Base-by-base conservation (phyloP, 2,888 invertebrate species). In the Bugula neritina region DNA sequence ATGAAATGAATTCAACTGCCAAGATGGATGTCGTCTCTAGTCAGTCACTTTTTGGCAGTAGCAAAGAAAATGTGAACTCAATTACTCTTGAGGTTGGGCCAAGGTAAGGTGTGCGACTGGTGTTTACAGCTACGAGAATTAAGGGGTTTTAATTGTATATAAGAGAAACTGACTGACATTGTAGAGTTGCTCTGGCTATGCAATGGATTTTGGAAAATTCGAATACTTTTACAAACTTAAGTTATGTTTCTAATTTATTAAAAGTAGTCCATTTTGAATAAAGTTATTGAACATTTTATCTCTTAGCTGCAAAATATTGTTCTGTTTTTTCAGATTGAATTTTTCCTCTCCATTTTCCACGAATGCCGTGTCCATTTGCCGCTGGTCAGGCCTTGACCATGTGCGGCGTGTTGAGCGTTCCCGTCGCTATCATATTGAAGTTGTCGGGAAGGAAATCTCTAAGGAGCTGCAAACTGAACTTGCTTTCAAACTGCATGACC, bases 281-380 rank as follows among this genome's bases (percentile, higher is more conserved):
- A n/a, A n/a, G n/a, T n/a, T n/a, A n/a, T n/a, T n/a, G n/a, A n/a
- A n/a, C n/a, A n/a, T n/a, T n/a, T n/a, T n/a, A n/a, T n/a, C n/a
- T n/a, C n/a, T n/a, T n/a, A n/a, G n/a, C n/a, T n/a, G n/a, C n/a
- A n/a, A n/a, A n/a, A n/a, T n/a, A n/a, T n/a, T n/a, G n/a, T n/a
- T n/a, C n/a, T n/a, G n/a, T n/a, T 5, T 31, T 31, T 34, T 3
- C 63, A 83, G 83, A 75, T 74, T 83, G 73, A 80, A 94, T 85
- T 96, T 96, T 83, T 94, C 94, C 23, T 97, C 97, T 54, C 91
- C 98, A 0, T 93, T 93, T 83, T 96, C 95, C 0, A 96, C 94
- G 77, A 98, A 98, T 85, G 93, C 94, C 35, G 92, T 97, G 0
- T 94, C 95, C 71, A 96, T 97, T 77, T 95, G 94, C 82, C 89